These are phyloP conservation scores for Leucozona laternaria DNA, from an alignment of 2,888 invertebrate genomes.

Conservation along the genomic window DNA sequence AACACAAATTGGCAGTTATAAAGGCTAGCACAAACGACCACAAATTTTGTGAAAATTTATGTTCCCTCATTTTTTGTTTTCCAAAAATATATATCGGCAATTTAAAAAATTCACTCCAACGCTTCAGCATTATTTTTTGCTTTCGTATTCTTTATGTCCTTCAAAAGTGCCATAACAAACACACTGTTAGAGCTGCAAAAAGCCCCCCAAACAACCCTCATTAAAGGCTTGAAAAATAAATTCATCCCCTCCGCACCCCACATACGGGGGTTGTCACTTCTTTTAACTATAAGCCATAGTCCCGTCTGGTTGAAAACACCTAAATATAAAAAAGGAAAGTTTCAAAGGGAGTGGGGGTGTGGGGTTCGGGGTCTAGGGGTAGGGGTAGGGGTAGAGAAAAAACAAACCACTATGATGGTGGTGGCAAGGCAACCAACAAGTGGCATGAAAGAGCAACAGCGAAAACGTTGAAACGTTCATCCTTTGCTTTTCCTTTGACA, in stretches of 20 bases:
- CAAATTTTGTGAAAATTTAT: conserved; percentile 30
- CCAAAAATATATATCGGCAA: conserved; percentile 32
- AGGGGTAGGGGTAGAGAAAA: neutral
- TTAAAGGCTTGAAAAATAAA: conserved; percentile 50
- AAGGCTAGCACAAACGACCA: conserved; percentile 16
- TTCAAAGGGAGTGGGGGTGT: neutral
- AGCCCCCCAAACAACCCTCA: conserved; percentile 48
- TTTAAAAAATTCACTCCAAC: conserved; percentile 54
- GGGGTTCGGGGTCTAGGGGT: neutral
- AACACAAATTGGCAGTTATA: conserved; percentile 14
- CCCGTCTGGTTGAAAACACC: conserved; percentile 68
- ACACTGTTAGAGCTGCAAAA: conserved; percentile 24
- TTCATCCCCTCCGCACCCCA: conserved; percentile 23
- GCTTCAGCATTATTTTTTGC: conserved; percentile 46
- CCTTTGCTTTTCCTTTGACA: conserved; percentile 44
- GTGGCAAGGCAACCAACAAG: conserved; percentile 51
- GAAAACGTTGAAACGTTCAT: conserved; percentile 36
- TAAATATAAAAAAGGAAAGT: conserved; percentile 49
- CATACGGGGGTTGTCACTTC: conserved; percentile 32
- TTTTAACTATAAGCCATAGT: conserved; percentile 70
- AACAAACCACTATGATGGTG: neutral
- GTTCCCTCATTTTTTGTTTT: neutral
- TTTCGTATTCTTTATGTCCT: conserved; percentile 21
- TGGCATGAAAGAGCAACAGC: conserved; percentile 50
- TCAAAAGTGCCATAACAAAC: conserved; percentile 36